Conservation (phyloP, 2,113 vertebrate species). For the Tauraco erythrolophus region DNA sequence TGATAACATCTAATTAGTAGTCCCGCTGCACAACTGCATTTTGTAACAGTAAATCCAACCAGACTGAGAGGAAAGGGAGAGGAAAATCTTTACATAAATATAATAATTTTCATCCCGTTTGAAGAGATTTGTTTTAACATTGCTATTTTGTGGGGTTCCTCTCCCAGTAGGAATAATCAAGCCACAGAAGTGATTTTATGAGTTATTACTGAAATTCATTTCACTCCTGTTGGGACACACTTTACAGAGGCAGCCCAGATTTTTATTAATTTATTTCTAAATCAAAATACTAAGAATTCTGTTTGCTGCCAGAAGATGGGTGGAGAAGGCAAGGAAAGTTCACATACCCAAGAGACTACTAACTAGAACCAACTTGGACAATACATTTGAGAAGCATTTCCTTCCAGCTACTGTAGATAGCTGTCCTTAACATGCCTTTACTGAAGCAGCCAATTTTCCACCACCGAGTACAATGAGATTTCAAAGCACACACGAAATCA, state of each 20-base stretch:
- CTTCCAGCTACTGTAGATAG: conserved; percentile 68
- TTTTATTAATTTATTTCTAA: conserved; percentile 8
- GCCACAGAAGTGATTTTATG: not conserved
- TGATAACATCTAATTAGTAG: conserved; percentile 45
- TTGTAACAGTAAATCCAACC: not conserved
- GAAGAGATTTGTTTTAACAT: not conserved
- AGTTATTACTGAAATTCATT: not conserved
- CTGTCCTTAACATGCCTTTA: conserved; percentile 56
- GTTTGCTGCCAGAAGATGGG: conserved; percentile 42
- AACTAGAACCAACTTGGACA: conserved; percentile 51
- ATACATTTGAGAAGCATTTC: conserved; percentile 61
- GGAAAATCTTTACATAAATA: not conserved
- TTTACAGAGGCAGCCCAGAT: not conserved
- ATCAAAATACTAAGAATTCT: not conserved
- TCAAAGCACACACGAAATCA: conserved; percentile 38
- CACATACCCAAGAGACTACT: conserved; percentile 40
- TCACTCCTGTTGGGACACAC: not conserved
- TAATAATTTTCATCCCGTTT: not conserved
- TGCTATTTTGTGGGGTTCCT: not conserved
- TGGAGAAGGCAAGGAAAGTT: conserved; percentile 61
- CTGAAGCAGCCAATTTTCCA: conserved; percentile 57
- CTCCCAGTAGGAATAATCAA: not conserved
- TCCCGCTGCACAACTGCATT: not conserved
- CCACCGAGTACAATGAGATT: conserved; percentile 58
- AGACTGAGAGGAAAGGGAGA: not conserved